Evolutionary conservation across 2,888 invertebrate species (phyloP).

Genomic region (Campoletis raptor): DNA sequence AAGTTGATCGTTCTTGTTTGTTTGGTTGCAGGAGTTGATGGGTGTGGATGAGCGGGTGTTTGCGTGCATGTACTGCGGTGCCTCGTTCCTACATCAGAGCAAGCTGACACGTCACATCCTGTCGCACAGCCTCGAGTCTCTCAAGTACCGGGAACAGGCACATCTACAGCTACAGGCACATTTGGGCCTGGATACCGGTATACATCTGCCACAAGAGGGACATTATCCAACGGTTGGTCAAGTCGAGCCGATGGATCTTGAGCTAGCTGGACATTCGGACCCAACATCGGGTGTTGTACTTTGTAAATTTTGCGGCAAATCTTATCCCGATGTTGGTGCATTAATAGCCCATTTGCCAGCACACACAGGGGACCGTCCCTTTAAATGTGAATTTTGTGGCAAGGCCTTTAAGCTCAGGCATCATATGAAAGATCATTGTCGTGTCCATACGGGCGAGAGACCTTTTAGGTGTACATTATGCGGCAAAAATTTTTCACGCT

Average conservation of each 20-base stretch:
- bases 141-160: constrained; percentile 93
- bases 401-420: constrained; percentile 96
- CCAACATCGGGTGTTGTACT: constrained; percentile 91
- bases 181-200: constrained; percentile 83
- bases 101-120: constrained; percentile 95
- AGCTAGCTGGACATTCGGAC: constrained; percentile 88
- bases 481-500: constrained; percentile 96
- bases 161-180: constrained; percentile 86
- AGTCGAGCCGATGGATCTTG: constrained; percentile 87
- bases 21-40: constrained; percentile 96
- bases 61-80: constrained; percentile 96
- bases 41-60: constrained; percentile 90
- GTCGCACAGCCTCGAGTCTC: constrained; percentile 94
- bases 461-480: constrained; percentile 95
- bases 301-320: constrained; percentile 97
- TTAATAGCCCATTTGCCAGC: constrained; percentile 95
- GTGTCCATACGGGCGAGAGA: constrained; percentile 96
- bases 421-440: constrained; percentile 97
- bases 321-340: constrained; percentile 95
- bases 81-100: constrained; percentile 95
- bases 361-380: constrained; percentile 95
- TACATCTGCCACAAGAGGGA: constrained; percentile 83
- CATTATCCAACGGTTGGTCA: constrained; percentile 83
- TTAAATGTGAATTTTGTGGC: constrained; percentile 97
- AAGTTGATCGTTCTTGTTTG: constrained; percentile 95